These are phyloP conservation scores for Phenacoccus solenopsis DNA, from an alignment of 1,140 invertebrate species.

Conservation along the genomic window DNA sequence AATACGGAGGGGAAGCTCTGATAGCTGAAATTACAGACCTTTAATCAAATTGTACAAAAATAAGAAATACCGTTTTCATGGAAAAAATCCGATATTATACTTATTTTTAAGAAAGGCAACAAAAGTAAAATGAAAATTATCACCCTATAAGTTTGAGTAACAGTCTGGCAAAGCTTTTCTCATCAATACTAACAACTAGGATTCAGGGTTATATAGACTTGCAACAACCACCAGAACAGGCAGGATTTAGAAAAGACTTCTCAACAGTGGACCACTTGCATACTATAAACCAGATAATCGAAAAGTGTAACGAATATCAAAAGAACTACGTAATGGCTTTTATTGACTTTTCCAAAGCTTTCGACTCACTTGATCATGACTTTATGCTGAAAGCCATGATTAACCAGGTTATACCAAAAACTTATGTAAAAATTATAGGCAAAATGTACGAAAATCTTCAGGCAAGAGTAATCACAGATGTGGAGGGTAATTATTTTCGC, in stretches of 20 bases:
- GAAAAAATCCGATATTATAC: conserved; percentile 28
- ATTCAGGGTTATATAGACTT: conserved; percentile 27
- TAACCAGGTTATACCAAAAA: background rate
- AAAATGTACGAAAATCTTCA: conserved; percentile 6
- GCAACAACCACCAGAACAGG: conserved; percentile 31
- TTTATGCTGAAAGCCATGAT: background rate
- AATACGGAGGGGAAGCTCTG: background rate
- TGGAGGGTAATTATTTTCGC: background rate
- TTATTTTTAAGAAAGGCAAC: conserved; percentile 31
- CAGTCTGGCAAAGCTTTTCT: conserved; percentile 28
- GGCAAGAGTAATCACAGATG: conserved; percentile 10
- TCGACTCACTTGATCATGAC: background rate
- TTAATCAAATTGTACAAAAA: conserved; percentile 21
- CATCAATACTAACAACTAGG: conserved; percentile 25
- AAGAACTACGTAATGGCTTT: background rate
- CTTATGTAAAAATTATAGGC: background rate
- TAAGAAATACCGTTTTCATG: conserved; percentile 27
- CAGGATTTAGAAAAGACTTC: conserved; percentile 30
- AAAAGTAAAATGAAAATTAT: conserved; percentile 29
- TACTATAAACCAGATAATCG: conserved; percentile 16
- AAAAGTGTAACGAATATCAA: conserved; percentile 21
- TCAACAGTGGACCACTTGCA: conserved; percentile 22
- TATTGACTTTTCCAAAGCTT: conserved; percentile 19
- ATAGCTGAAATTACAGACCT: background rate
- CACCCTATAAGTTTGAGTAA: conserved; percentile 30